Conservation (phyloP, 1,140 invertebrate species). For the Panagrolaimus sp. region DNA sequence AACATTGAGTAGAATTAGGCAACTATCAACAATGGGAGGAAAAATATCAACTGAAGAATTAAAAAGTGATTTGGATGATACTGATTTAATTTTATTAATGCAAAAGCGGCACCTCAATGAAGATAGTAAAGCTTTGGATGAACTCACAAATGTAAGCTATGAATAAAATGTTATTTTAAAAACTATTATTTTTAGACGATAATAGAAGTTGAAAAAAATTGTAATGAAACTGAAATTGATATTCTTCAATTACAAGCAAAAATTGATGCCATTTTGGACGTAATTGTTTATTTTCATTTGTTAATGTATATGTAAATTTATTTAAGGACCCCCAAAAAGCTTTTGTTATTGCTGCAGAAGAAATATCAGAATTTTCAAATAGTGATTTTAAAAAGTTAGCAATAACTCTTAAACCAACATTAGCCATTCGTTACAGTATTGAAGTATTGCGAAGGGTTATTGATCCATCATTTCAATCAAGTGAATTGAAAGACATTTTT, state of each 20-base stretch:
- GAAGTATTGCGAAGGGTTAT: constrained; percentile 27
- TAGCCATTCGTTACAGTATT: constrained; percentile 23
- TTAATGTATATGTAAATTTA: neutral
- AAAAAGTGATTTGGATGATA: constrained; percentile 18
- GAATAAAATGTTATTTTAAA: neutral
- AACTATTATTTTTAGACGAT: constrained; percentile 28
- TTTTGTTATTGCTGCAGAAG: constrained; percentile 16
- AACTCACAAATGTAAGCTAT: neutral
- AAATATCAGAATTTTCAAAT: constrained; percentile 17
- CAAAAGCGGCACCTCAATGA: constrained; percentile 16
- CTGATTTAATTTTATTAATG: constrained; percentile 30
- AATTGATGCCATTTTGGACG: constrained; percentile 20
- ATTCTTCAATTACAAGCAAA: constrained; percentile 30
- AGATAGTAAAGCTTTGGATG: constrained; percentile 22
- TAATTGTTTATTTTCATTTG: neutral
- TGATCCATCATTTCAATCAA: constrained; percentile 18
- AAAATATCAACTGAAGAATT: constrained; percentile 20
- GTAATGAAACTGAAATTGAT: constrained; percentile 20
- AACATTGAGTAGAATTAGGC: constrained; percentile 10
- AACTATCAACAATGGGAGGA: constrained; percentile 21
- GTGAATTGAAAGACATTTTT: neutral
- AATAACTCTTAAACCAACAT: constrained; percentile 18
- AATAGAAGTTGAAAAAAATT: constrained; percentile 21
- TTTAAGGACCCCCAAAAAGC: constrained; percentile 27
- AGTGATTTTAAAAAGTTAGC: constrained; percentile 28